Evolutionary conservation across 53 echinoderm and acorn worm species (phyloP).

Genomic region (Stichopus horrens): DNA sequence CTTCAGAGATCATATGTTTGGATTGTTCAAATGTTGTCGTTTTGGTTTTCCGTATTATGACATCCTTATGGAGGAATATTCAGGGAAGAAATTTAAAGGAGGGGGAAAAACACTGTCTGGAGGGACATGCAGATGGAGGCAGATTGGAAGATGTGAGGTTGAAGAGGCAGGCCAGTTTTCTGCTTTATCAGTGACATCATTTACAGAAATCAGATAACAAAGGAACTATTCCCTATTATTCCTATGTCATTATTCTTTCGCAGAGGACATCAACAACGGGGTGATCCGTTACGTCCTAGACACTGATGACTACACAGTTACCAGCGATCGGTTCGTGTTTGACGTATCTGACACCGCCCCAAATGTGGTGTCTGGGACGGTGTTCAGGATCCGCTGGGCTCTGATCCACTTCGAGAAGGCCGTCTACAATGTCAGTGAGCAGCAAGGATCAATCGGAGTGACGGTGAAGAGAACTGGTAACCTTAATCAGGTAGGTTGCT

Average conservation of each 20-base stretch:
- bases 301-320: constrained; percentile 58
- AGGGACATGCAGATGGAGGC: no score
- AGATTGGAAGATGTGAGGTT: no score
- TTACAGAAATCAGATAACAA: no score
- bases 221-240: no score
- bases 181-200: no score
- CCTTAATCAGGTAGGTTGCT: constrained; percentile 80
- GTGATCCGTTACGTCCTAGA: constrained; percentile 73
- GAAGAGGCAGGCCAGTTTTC: no score
- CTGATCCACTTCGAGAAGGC: constrained; percentile 84
- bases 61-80: no score
- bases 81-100: background rate
- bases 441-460: constrained; percentile 77
- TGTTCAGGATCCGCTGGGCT: constrained; percentile 94
- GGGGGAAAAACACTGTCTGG: background rate
- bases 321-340: constrained; percentile 89
- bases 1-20: no score
- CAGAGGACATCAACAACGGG: constrained; percentile 98
- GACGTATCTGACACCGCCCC: constrained; percentile 95
- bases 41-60: no score
- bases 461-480: constrained; percentile 89
- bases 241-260: background rate
- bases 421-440: constrained; percentile 89
- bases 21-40: no score
- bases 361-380: constrained; percentile 82